Conservation (phyloP, 2,888 invertebrate genomes). For the Carabus problematicus region DNA sequence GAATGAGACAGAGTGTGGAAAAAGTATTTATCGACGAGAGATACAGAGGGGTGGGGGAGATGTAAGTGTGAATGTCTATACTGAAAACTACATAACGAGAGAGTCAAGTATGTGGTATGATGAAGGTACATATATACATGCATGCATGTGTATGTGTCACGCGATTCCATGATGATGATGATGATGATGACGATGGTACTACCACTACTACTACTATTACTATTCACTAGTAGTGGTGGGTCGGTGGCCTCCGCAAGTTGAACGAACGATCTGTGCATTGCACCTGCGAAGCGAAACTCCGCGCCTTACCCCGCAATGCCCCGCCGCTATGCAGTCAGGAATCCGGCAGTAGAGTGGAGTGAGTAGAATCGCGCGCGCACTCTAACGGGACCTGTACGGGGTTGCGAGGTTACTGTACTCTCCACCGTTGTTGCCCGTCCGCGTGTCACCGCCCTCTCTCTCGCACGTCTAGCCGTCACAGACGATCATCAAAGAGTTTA, state of each 20-base stretch:
- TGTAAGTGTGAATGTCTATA: too few species aligned
- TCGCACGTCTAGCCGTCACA: neutral
- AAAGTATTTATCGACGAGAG: too few species aligned
- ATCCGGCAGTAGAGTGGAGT: conserved; percentile 26
- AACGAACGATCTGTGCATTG: conserved; percentile 30
- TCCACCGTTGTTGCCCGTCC: conserved; percentile 27
- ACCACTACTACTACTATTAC: too few species aligned
- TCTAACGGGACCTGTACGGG: conserved; percentile 25
- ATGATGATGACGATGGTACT: too few species aligned
- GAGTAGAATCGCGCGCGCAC: neutral
- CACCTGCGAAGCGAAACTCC: conserved; percentile 20
- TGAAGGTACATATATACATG: conserved; percentile 1
- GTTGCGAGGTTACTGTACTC: conserved; percentile 37
- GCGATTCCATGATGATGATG: too few species aligned
- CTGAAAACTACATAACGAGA: too few species aligned
- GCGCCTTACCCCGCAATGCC: too few species aligned
- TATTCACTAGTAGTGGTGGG: neutral
- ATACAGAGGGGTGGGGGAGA: too few species aligned
- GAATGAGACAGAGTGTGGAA: too few species aligned
- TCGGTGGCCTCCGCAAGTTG: conserved; percentile 24
- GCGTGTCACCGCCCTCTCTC: conserved; percentile 2
- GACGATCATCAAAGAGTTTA: neutral
- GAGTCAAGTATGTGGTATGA: too few species aligned
- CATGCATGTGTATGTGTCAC: neutral
- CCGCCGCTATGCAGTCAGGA: conserved; percentile 3